Evolutionary conservation across 2,888 invertebrate species (phyloP).

Genomic region (Napeogenes inachia): DNA sequence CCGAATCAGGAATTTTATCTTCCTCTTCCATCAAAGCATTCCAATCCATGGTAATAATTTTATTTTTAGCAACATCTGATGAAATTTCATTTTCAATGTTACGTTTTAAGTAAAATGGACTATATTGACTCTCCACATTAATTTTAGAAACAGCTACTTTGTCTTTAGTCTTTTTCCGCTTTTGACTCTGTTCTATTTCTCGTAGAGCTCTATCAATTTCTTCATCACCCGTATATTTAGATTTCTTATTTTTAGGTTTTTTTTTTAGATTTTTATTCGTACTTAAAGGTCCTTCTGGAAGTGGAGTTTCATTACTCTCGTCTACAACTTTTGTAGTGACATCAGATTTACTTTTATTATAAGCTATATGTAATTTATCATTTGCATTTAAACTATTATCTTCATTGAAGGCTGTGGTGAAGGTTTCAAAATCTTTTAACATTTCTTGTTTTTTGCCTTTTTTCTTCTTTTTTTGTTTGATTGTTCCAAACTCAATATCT

Average conservation of each 20-base stretch:
- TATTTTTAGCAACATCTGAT: constrained; percentile 22
- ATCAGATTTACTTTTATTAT: not conserved
- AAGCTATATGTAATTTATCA: not conserved
- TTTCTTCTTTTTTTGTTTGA: constrained; percentile 48
- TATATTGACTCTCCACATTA: constrained; percentile 10
- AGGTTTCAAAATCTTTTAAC: constrained; percentile 31
- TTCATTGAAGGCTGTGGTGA: constrained; percentile 22
- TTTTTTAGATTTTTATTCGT: constrained; percentile 47
- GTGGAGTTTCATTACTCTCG: constrained; percentile 9
- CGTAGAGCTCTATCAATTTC: constrained; percentile 52
- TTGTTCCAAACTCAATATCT: constrained; percentile 17
- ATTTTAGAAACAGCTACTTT: constrained; percentile 12
- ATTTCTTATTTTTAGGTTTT: constrained; percentile 52
- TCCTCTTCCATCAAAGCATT: constrained; percentile 65
- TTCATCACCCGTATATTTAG: constrained; percentile 42
- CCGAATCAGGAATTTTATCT: constrained; percentile 46
- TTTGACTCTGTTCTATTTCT: constrained; percentile 45
- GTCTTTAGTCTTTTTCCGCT: constrained; percentile 44
- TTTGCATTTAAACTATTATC: constrained; percentile 1
- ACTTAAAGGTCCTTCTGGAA: constrained; percentile 33
- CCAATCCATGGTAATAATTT: constrained; percentile 58
- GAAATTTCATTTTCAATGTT: not conserved
- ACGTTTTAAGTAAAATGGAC: not conserved
- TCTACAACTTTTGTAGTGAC: not conserved
- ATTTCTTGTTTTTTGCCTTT: constrained; percentile 45